phyloP scores from a whole-genome alignment of 2,797 vertebrate species.

The Malurus splendens region DNA sequence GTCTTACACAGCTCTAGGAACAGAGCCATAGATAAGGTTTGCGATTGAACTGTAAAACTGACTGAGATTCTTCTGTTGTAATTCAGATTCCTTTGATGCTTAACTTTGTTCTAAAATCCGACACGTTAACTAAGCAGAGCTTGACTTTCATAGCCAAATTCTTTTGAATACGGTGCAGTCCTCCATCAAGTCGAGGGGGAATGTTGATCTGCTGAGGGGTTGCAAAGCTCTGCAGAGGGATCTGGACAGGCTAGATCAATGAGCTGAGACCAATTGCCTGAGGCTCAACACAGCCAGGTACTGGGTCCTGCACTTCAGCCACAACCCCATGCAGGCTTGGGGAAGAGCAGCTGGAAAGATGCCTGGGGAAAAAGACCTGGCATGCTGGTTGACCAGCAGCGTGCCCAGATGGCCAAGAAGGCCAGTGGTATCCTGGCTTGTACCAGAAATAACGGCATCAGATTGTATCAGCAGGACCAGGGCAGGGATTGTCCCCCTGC shows the following conservation, averaged over 20 bases:
- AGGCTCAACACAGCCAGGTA: background rate
- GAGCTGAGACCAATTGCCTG: background rate
- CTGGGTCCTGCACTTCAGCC: background rate
- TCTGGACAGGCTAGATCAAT: background rate
- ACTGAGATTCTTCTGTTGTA: background rate
- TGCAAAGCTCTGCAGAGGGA: background rate
- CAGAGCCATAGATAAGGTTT: background rate
- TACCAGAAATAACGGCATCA: background rate
- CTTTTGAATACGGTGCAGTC: background rate
- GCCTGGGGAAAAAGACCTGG: background rate
- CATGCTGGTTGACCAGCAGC: background rate
- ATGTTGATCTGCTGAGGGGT: background rate
- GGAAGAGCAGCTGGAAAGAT: background rate
- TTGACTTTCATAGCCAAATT: background rate
- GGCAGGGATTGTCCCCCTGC: background rate
- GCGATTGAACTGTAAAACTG: background rate
- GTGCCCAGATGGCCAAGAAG: background rate
- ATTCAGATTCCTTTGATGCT: background rate
- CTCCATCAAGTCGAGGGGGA: background rate
- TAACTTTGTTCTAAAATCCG: background rate
- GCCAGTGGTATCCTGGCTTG: background rate
- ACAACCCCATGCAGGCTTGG: background rate
- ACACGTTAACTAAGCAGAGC: background rate
- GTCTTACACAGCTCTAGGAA: background rate
- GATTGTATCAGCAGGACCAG: background rate